A percentile compares a stretch with the other conserved stretches of the same genome.
Conservation (phyloP, 2,888 invertebrate species). For the Yponomeuta evonymella region DNA sequence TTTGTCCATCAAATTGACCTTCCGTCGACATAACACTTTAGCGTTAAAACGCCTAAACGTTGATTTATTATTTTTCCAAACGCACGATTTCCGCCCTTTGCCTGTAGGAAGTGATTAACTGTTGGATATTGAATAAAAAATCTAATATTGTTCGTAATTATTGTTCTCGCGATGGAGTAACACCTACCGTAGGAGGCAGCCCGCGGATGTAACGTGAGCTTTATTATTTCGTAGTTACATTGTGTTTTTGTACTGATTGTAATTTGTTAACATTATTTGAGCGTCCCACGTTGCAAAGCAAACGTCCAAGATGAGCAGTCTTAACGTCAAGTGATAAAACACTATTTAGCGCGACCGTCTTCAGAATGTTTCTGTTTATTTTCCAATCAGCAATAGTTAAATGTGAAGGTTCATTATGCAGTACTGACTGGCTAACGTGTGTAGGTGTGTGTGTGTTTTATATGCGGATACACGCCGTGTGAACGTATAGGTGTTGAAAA, state of each 20-base stretch:
- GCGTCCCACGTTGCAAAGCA: conserved; percentile 16
- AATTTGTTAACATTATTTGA: conserved; percentile 17
- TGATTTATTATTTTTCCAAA: conserved; percentile 68
- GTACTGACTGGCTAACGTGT: conserved; percentile 26
- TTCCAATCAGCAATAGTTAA: conserved; percentile 44
- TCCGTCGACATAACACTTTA: conserved; percentile 44
- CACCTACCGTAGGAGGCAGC: conserved; percentile 42
- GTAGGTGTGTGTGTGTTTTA: conserved; percentile 29
- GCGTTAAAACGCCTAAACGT: conserved; percentile 57
- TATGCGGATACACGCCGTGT: conserved; percentile 25
- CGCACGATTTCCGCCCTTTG: conserved; percentile 70
- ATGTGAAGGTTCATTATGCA: conserved; percentile 40
- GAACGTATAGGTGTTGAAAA: conserved; percentile 51
- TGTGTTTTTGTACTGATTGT: conserved; percentile 21
- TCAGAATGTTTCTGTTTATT: conserved; percentile 37
- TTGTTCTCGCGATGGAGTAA: conserved; percentile 49
- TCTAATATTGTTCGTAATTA: conserved; percentile 43
- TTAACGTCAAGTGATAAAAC: conserved; percentile 4
- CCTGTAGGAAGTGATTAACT: conserved; percentile 72
- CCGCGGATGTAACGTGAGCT: conserved; percentile 45
- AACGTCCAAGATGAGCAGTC: conserved; percentile 3
- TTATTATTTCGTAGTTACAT: conserved; percentile 30
- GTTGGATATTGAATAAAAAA: conserved; percentile 55
- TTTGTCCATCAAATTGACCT: conserved; percentile 56
- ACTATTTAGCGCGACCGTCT: not conserved